These are phyloP conservation scores for Apodemia zela DNA, from an alignment of 2,888 invertebrate species.

Conservation along the genomic window DNA sequence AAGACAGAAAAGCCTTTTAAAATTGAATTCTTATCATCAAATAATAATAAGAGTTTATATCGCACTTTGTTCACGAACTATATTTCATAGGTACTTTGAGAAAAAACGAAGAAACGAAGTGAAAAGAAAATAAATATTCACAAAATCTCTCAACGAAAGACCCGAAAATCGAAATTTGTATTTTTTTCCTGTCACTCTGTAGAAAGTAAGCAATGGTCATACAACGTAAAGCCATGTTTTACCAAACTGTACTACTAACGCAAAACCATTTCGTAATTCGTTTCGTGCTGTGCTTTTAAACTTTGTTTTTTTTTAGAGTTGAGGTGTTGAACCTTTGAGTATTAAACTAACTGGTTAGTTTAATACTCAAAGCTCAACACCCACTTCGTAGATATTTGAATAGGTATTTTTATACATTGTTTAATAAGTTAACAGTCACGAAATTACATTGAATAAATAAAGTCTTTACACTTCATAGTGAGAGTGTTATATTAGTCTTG, in stretches of 20 bases:
- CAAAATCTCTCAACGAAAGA: not conserved
- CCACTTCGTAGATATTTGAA: too few species aligned
- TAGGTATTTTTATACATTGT: too few species aligned
- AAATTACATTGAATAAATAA: too few species aligned
- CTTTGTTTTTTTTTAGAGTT: too few species aligned
- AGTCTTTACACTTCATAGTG: too few species aligned
- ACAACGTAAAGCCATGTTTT: not conserved
- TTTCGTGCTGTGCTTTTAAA: too few species aligned
- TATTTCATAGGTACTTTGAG: not conserved
- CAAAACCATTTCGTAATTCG: too few species aligned
- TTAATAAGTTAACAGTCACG: too few species aligned
- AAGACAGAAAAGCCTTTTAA: not conserved
- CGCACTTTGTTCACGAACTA: not conserved
- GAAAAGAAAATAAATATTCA: constrained; percentile 1
- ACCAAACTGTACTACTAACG: not conserved
- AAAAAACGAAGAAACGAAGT: not conserved
- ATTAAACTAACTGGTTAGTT: too few species aligned
- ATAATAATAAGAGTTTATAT: not conserved
- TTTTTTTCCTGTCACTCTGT: constrained; percentile 7
- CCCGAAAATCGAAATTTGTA: constrained; percentile 11
- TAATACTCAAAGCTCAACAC: too few species aligned
- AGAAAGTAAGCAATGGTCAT: not conserved
- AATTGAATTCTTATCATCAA: not conserved
- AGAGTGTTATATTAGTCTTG: too few species aligned
- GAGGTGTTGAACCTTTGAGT: too few species aligned